Evolutionary conservation across 1,140 invertebrate genomes (phyloP), one percentile per base, ranked within the genome.

Genomic region (Metopolophium dirhodum): DNA sequence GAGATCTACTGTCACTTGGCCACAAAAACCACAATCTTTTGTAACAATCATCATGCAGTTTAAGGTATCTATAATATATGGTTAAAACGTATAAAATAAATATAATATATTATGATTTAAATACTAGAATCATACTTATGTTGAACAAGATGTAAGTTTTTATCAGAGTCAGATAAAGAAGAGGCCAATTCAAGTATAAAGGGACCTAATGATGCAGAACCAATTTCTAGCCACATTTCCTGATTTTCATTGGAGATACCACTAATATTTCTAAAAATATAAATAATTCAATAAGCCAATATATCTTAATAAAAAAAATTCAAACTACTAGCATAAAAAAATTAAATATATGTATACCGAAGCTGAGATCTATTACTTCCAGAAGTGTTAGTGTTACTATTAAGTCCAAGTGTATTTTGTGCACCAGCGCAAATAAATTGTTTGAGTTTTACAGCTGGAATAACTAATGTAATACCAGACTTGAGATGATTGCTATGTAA

Each of bases 21-120:
- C 99, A 99, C 2, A 99, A 95, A 95, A 99, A 99, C 98, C 98
- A 99, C 20, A 99, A 95, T 94, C 98, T 96, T 95, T 98, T 98
- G 0, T 97, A 97, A 94, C 97, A 96, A 61, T 97, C 97, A 95
- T 99, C 99, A 95, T 99, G 99, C 23, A 97, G 96, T 95, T 97
- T 97, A 30, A 99, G 95, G 95, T 98, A 99, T 94, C 96, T 97
- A 9, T 94, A 94, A 91, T 93, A 94, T 87, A 88, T 88, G n/a
- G 7, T 91, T 87, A 37, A 51, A 88, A 82, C 49, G 20, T 61
- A 47, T 26, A 45, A 47, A 85, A 54, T 54, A 23, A 68, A 30
- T 30, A 68, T 11, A 30, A 77, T 18, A 77, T n/a, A 30, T 30
- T 54, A 85, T 54, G 2, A 37, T 49, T 45, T 41, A 45, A 86